Conservation (phyloP, 2,797 vertebrate genomes). For the Thripadectes ignobilis region DNA sequence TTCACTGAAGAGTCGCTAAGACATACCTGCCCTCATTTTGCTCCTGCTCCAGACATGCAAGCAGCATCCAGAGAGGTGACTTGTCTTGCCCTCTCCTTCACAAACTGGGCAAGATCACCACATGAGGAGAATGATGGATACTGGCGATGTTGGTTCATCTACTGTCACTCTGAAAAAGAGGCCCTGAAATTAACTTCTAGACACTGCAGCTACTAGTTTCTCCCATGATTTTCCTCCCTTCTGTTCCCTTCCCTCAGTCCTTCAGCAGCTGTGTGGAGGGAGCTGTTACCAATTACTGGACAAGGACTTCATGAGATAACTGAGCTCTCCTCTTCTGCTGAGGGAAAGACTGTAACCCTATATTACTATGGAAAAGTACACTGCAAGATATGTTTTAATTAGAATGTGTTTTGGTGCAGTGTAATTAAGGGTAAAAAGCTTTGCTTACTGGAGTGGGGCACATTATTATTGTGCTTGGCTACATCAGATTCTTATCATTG, state of each 20-base stretch:
- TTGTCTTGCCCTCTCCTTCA: not conserved
- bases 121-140: accelerated
- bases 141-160: not conserved
- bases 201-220: not conserved
- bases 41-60: not conserved
- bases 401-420: not conserved
- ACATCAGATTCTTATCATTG: not conserved
- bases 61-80: not conserved
- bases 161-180: not conserved
- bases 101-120: not conserved
- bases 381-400: not conserved
- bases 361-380: not conserved
- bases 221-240: not conserved
- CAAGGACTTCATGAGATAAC: not conserved
- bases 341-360: not conserved
- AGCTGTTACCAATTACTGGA: not conserved
- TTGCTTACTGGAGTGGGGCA: not conserved
- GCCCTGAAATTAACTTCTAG: not conserved
- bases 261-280: not conserved
- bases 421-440: not conserved
- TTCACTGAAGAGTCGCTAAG: not conserved
- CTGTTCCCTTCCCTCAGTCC: not conserved
- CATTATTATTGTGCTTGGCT: not conserved
- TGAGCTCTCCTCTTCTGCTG: not conserved
- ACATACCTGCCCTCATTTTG: not conserved